Percentiles rank a stretch among this genome's conserved stretches.
phyloP scores from a whole-genome alignment of 2,888 invertebrate species.

The Syrphus vitripennis region DNA sequence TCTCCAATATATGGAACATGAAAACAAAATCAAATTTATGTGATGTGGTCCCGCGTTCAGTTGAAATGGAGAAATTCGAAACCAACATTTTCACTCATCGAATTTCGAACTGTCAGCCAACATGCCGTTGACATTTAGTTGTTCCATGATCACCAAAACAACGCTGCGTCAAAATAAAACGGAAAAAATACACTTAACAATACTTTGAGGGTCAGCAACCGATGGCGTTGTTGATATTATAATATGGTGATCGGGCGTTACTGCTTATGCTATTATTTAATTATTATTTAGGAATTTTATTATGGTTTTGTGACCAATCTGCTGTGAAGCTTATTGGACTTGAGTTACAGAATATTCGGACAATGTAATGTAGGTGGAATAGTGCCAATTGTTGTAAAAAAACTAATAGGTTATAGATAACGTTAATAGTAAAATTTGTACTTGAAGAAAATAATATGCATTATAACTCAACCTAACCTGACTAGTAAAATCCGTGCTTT shows the following conservation, averaged over 20 bases:
- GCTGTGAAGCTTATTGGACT: neutral
- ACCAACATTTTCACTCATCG: constrained; percentile 50
- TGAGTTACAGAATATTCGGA: neutral
- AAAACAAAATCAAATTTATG: neutral
- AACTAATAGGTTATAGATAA: too few relatives aligned
- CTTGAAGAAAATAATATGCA: too few relatives aligned
- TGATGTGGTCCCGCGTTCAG: constrained; percentile 36
- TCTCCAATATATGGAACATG: constrained; percentile 17
- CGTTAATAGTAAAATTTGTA: too few relatives aligned
- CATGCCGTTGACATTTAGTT: constrained; percentile 59
- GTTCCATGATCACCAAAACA: constrained; percentile 62
- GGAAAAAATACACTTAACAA: constrained; percentile 18
- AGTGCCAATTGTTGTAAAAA: too few relatives aligned
- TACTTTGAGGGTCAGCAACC: constrained; percentile 54
- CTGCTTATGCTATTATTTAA: constrained; percentile 32
- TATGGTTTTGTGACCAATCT: neutral
- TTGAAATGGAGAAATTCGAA: constrained; percentile 58
- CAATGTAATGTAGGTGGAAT: neutral
- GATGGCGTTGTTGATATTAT: neutral
- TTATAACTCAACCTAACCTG: too few relatives aligned
- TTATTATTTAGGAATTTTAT: neutral
- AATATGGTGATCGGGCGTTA: neutral
- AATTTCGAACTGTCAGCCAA: constrained; percentile 64
- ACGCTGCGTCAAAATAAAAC: constrained; percentile 51
- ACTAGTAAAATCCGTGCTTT: too few relatives aligned